A percentile compares a stretch with the other conserved stretches of the same genome.
Evolutionary conservation across 2,888 invertebrate species (phyloP).

Genomic region (Tipula vernalis): DNA sequence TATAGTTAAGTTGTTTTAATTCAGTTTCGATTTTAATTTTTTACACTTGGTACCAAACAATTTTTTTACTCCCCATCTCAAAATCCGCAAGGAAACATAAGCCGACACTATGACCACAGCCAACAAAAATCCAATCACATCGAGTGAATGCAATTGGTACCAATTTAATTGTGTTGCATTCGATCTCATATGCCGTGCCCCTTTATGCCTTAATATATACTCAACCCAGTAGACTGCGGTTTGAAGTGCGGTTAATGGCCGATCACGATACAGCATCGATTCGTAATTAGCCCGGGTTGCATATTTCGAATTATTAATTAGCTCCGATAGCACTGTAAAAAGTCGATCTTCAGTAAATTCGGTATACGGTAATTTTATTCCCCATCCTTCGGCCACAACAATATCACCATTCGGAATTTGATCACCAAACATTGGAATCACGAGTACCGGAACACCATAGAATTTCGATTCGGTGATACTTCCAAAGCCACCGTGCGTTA

Average conservation of each 20-base stretch:
- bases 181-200: slow-evolving; percentile 34
- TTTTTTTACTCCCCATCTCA: neutral
- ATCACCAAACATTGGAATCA: slow-evolving; percentile 41
- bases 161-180: slow-evolving; percentile 31
- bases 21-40: neutral
- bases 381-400: slow-evolving; percentile 34
- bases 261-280: slow-evolving; percentile 34
- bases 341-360: slow-evolving; percentile 28
- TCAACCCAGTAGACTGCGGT: slow-evolving; percentile 40
- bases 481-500: slow-evolving; percentile 39
- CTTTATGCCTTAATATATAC: slow-evolving; percentile 37
- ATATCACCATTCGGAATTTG: slow-evolving; percentile 39
- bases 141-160: neutral
- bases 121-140: neutral
- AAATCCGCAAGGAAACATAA: neutral
- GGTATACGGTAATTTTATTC: slow-evolving; percentile 27
- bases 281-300: slow-evolving; percentile 26
- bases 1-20: too few relatives aligned
- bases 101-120: neutral
- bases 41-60: neutral
- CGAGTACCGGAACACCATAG: slow-evolving; percentile 38
- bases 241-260: slow-evolving; percentile 35
- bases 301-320: slow-evolving; percentile 16
- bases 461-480: slow-evolving; percentile 38
- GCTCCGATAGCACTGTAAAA: slow-evolving; percentile 17